These are phyloP conservation scores for Crotalus tigris DNA, from an alignment of 2,113 vertebrate species.

Conservation along the genomic window DNA sequence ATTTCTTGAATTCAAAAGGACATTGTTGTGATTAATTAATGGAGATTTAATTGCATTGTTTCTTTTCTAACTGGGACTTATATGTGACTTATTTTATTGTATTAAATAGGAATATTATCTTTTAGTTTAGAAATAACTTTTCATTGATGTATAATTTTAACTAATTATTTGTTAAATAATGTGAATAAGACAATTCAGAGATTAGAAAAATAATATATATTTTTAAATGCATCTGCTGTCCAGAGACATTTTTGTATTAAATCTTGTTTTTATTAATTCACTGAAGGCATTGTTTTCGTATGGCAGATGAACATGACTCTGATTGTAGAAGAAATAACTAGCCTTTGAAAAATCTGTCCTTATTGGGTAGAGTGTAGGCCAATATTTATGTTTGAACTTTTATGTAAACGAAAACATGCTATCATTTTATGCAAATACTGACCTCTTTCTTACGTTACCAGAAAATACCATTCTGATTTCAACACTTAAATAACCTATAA, in stretches of 20 bases:
- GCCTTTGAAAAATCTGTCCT: background rate
- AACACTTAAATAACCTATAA: background rate
- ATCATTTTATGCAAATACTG: background rate
- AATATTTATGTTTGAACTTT: background rate
- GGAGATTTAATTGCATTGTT: background rate
- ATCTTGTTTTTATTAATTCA: background rate
- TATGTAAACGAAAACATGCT: background rate
- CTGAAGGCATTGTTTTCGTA: background rate
- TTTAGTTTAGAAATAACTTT: background rate
- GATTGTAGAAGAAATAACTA: background rate
- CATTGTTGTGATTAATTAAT: background rate
- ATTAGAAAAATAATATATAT: background rate
- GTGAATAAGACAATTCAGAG: background rate
- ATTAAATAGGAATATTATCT: background rate
- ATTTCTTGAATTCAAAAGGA: background rate
- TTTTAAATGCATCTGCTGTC: background rate
- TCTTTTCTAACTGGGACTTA: background rate
- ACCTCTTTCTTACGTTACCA: rapidly evolving
- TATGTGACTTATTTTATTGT: background rate
- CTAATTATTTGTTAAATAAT: background rate
- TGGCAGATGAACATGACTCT: background rate
- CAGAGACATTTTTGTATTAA: background rate
- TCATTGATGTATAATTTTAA: background rate
- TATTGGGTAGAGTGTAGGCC: too few relatives aligned
- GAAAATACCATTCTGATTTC: background rate